These are phyloP conservation scores for Danio choprae DNA, from an alignment of 2,797 vertebrate species.

Conservation along the genomic window DNA sequence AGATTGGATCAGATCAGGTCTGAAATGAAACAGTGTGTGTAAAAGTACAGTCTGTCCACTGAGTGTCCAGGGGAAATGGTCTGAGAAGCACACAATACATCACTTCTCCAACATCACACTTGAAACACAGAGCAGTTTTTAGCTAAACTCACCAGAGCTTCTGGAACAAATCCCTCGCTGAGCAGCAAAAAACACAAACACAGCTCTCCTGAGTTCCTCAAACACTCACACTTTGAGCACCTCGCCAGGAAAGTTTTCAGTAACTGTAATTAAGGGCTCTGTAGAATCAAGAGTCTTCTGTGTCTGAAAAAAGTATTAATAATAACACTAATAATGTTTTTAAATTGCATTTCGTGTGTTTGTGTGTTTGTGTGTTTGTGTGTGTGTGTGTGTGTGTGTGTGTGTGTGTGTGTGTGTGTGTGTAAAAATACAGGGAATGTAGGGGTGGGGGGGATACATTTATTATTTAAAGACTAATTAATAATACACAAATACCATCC, in stretches of 20 bases:
- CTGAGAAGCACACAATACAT: slow-evolving; percentile 40
- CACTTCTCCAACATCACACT: slow-evolving; percentile 14
- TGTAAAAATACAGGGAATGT: too few species aligned
- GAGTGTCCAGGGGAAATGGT: slow-evolving; percentile 4
- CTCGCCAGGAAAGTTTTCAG: slow-evolving; percentile 1
- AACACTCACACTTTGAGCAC: slow-evolving; percentile 1
- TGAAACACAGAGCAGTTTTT: slow-evolving; percentile 26
- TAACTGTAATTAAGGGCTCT: background rate
- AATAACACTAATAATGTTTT: too few species aligned
- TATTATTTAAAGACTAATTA: too few species aligned
- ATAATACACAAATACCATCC: too few species aligned
- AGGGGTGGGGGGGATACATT: too few species aligned
- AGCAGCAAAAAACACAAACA: slow-evolving; percentile 19
- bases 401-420: too few species aligned
- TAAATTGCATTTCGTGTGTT: too few species aligned
- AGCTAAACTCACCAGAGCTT: slow-evolving; percentile 10
- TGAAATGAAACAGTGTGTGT: background rate
- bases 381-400: too few species aligned
- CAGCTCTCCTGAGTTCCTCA: background rate
- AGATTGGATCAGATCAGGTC: background rate
- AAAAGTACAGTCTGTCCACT: background rate
- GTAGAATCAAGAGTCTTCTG: background rate
- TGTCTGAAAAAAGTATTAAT: too few species aligned
- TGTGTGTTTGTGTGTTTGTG: too few species aligned
- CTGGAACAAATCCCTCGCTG: background rate